Conservation (phyloP, 2,888 invertebrate genomes). For the Limnephilus marmoratus region DNA sequence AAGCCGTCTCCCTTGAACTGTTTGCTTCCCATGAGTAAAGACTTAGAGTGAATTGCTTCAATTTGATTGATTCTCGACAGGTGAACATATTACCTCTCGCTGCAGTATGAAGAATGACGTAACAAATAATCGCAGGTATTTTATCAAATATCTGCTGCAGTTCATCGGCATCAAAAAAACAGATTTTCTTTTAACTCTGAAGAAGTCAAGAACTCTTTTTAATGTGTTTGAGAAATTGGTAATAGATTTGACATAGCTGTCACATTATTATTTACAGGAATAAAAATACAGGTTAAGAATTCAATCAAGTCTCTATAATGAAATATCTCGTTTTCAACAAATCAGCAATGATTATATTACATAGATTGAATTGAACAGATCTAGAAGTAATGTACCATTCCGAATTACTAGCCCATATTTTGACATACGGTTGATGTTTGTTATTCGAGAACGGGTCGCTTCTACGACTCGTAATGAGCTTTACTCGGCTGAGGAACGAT, state of each 20-base stretch:
- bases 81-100: slow-evolving; percentile 15
- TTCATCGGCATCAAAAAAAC: neutral
- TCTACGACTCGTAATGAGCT: no score
- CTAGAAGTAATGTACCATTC: no score
- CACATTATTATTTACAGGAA: neutral
- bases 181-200: neutral
- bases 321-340: no score
- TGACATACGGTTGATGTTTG: no score
- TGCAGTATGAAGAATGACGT: neutral
- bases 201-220: neutral
- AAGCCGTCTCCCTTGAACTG: neutral
- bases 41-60: neutral
- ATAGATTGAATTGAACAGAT: no score
- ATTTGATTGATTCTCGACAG: slow-evolving; percentile 17
- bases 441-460: no score
- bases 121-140: neutral
- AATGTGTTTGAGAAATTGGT: neutral
- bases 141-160: neutral
- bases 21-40: neutral
- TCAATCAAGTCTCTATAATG: no score
- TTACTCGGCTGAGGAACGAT: no score
- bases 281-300: no score
- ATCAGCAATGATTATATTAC: no score
- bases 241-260: neutral
- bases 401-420: no score